Evolutionary conservation across 1,140 invertebrate species (phyloP), one percentile per base, ranked within the genome.

Genomic region (Achroia grisella): DNA sequence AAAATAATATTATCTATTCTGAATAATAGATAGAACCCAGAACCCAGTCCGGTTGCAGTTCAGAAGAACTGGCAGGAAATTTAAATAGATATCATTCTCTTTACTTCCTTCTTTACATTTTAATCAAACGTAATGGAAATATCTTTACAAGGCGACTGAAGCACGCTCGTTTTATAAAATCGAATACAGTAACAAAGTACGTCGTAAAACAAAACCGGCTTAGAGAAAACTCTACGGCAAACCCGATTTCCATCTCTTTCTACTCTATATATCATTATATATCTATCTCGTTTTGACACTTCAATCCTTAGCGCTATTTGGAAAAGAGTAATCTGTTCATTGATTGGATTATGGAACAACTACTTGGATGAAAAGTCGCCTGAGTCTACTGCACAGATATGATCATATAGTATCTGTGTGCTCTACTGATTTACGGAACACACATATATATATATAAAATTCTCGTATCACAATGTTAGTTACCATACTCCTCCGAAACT

Each of bases 261-360:
- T 23, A 39, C n/a, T 23, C 2, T 10, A 39, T 11, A 11, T 11
- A 28, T 2, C 12, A 12, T 8, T 11, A 33, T 33, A 39, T 39
- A 2, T 11, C 23, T 4, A 6, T 39, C 37, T 39, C 23, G 17
- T 23, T 23, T 23, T 12, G 10, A 11, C 9, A 28, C 9, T 2
- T 11, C 37, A 28, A 39, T 39, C 37, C 39, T 43, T 10, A 28
- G 9, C 15, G 10, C 34, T 33, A n/a, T 33, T 33, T 33, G n/a
- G 17, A 23, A 33, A 33, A n/a, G 31, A 8, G 32, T 34, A 52
- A 46, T 36, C 28, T 39, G n/a, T 15, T 9, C 23, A 29, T 23
- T 13, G 39, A 46, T 41, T 43, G 39, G 39, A 52, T 46, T 46
- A 46, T 52, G 32, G 32, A 40, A 50, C 23, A 15, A 14, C n/a